A percentile compares a stretch with the other conserved stretches of the same genome.
Evolutionary conservation across 2,797 vertebrate species (phyloP).

Genomic region (Fringilla coelebs): DNA sequence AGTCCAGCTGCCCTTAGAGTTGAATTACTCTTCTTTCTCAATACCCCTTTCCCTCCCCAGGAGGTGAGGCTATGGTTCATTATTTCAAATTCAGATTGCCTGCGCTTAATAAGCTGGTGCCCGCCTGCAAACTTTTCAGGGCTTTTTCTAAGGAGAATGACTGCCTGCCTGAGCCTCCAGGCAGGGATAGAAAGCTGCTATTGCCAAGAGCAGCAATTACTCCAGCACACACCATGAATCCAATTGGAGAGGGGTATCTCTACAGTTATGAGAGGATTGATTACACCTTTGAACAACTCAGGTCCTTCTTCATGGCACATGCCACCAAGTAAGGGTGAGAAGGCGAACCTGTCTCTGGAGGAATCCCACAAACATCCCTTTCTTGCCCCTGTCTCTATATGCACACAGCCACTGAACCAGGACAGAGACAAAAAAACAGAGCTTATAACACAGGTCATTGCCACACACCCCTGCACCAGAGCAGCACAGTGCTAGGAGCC

Average conservation of each 20-base stretch:
- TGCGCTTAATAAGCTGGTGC: not conserved
- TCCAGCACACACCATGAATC: not conserved
- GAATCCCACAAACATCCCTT: not conserved
- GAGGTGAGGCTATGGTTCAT: not conserved
- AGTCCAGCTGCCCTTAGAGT: not conserved
- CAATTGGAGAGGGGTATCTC: fast-evolving
- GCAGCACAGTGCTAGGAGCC: not conserved
- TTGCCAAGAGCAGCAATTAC: not conserved
- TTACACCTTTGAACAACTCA: not conserved
- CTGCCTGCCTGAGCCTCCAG: not conserved
- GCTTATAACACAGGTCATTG: not conserved
- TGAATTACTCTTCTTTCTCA: not conserved
- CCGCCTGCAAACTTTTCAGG: not conserved
- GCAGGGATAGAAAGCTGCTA: not conserved
- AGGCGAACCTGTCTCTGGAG: not conserved
- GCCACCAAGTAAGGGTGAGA: not conserved
- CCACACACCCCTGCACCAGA: not conserved
- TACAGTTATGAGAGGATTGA: not conserved
- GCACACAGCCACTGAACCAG: fast-evolving
- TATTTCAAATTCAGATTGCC: not conserved
- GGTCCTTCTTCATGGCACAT: not conserved
- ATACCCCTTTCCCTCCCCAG: not conserved
- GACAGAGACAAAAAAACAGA: not conserved
- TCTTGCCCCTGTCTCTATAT: not conserved
- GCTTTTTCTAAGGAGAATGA: not conserved